phyloP scores from a whole-genome alignment of 1,140 invertebrate genomes.

The Archivesica marissinica region DNA sequence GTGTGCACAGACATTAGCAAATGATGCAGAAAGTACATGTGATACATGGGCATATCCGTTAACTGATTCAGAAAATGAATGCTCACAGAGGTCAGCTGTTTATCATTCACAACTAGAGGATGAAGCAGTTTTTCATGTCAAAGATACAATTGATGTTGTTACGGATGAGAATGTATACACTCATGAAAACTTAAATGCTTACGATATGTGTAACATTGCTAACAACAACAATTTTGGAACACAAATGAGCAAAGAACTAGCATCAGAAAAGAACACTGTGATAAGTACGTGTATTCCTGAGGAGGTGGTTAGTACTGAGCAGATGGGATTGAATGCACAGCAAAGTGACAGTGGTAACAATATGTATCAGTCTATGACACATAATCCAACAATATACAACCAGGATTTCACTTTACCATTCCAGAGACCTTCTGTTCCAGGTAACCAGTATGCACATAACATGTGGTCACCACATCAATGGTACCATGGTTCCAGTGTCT shows the following conservation, averaged over 20 bases:
- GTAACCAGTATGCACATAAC: background rate
- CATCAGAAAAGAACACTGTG: background rate
- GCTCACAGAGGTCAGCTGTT: background rate
- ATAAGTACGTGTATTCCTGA: no score
- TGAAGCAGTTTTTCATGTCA: conserved; percentile 15
- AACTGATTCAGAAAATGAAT: background rate
- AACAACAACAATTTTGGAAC: background rate
- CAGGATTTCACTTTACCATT: no score
- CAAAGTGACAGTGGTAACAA: background rate
- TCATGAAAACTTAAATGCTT: background rate
- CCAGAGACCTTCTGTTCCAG: background rate
- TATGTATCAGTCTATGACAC: background rate
- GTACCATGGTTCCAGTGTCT: background rate
- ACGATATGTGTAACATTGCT: background rate
- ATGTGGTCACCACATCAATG: background rate
- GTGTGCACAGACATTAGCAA: background rate
- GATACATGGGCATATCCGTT: conserved; percentile 3
- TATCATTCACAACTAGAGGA: background rate
- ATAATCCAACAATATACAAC: background rate
- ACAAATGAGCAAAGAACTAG: background rate
- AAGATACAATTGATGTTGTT: background rate
- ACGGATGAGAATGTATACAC: background rate
- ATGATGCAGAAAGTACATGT: background rate
- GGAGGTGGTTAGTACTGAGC: no score
- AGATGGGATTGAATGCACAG: background rate